Evolutionary conservation across 2,797 vertebrate species (phyloP).

Genomic region (Lithobates sylvaticus): DNA sequence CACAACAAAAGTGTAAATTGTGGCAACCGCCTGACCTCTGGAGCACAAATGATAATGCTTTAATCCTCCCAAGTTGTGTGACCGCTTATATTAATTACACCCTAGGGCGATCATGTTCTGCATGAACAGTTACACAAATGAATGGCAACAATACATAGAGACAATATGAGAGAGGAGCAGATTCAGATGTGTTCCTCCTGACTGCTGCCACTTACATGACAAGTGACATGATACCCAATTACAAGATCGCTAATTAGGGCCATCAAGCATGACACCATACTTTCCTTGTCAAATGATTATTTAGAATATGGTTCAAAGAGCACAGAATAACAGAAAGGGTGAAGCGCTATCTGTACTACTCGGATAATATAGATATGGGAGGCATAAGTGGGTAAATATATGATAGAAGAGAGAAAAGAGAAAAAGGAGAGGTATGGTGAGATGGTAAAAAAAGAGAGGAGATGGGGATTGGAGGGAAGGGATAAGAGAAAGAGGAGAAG

Average conservation of each 20-base stretch:
- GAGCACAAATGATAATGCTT: conserved; percentile 63
- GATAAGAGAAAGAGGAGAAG: too few relatives aligned
- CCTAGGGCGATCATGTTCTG: conserved; percentile 66
- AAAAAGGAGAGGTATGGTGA: too few relatives aligned
- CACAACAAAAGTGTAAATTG: conserved; percentile 69
- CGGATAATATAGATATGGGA: neutral
- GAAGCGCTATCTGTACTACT: neutral
- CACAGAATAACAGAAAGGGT: conserved; percentile 16
- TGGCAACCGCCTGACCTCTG: conserved; percentile 66
- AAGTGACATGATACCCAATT: conserved; percentile 66
- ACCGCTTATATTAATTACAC: conserved; percentile 72
- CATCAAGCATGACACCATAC: conserved; percentile 64
- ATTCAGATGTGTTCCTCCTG: conserved; percentile 65
- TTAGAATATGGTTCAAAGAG: conserved; percentile 58
- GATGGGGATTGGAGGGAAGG: too few relatives aligned
- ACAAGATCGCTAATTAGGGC: conserved; percentile 68
- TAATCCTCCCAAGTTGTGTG: conserved; percentile 67
- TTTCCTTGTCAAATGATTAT: conserved; percentile 60
- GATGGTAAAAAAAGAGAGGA: too few relatives aligned
- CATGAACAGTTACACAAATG: conserved; percentile 68
- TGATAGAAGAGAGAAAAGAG: too few relatives aligned
- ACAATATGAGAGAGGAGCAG: conserved; percentile 63
- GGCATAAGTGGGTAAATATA: too few relatives aligned
- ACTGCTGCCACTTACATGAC: conserved; percentile 63
- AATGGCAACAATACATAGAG: conserved; percentile 63